Percentiles rank a stretch among this genome's conserved stretches.
Conservation (phyloP, 2,888 invertebrate species). For the Hirtodrosophila duncani region DNA sequence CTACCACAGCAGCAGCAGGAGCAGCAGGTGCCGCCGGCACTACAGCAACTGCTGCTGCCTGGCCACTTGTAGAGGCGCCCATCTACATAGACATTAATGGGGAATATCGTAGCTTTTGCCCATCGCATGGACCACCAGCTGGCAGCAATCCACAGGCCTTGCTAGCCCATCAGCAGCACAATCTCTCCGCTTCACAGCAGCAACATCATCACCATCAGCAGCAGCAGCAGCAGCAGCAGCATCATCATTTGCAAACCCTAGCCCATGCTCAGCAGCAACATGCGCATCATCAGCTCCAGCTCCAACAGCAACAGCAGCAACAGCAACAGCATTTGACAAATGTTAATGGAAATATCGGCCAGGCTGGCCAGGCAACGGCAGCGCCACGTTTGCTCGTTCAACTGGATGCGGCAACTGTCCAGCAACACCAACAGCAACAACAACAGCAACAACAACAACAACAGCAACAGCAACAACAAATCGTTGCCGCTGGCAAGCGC, state of each 20-base stretch:
- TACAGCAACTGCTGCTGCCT: slow-evolving; percentile 75
- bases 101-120: slow-evolving; percentile 79
- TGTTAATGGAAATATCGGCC: slow-evolving; percentile 59
- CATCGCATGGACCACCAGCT: slow-evolving; percentile 76
- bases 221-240: slow-evolving; percentile 30
- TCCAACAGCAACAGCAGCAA: slow-evolving; percentile 34
- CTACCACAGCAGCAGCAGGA: slow-evolving; percentile 44
- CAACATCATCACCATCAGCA: slow-evolving; percentile 33
- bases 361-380: slow-evolving; percentile 38
- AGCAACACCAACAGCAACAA: slow-evolving; percentile 36
- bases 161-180: slow-evolving; percentile 29
- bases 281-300: slow-evolving; percentile 22
- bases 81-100: slow-evolving; percentile 82
- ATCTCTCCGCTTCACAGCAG: slow-evolving; percentile 17
- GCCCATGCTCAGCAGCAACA: slow-evolving; percentile 22
- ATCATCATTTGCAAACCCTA: slow-evolving; percentile 19
- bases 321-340: slow-evolving; percentile 56
- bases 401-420: slow-evolving; percentile 88
- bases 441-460: slow-evolving; percentile 75
- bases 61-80: slow-evolving; percentile 80
- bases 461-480: slow-evolving; percentile 44
- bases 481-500: slow-evolving; percentile 82
- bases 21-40: slow-evolving; percentile 73
- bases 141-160: slow-evolving; percentile 28
- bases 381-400: slow-evolving; percentile 83